These are phyloP conservation scores for Meteorus sp. DNA, from an alignment of 1,140 invertebrate genomes.

Conservation along the genomic window DNA sequence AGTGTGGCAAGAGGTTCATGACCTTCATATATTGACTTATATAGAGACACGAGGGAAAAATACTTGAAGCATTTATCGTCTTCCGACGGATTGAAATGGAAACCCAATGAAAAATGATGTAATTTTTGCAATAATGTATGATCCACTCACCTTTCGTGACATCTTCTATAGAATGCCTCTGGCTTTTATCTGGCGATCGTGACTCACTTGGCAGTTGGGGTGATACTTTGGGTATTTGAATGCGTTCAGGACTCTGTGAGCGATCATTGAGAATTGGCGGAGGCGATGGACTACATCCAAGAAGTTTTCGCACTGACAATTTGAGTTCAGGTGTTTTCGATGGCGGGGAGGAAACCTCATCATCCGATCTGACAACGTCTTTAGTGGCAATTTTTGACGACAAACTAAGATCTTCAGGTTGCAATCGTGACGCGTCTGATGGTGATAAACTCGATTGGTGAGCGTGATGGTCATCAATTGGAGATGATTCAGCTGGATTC, in stretches of 20 bases:
- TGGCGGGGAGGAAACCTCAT: conserved; percentile 27
- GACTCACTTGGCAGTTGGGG: conserved; percentile 25
- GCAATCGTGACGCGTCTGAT: conserved; percentile 45
- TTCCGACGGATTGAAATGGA: conserved; percentile 11
- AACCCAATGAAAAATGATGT: too few relatives aligned
- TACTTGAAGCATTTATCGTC: background rate
- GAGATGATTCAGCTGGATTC: background rate
- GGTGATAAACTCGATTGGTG: conserved; percentile 31
- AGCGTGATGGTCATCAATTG: conserved; percentile 19
- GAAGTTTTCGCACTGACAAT: conserved; percentile 47
- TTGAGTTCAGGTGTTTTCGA: conserved; percentile 48
- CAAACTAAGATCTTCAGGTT: conserved; percentile 48
- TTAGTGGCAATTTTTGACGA: conserved; percentile 38
- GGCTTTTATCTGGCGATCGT: conserved; percentile 26
- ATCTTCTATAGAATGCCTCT: conserved; percentile 4
- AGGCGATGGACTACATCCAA: conserved; percentile 48
- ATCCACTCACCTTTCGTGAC: conserved; percentile 18
- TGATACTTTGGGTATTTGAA: conserved; percentile 32
- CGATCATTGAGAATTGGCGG: conserved; percentile 37
- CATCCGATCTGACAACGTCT: conserved; percentile 18
- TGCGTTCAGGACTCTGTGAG: conserved; percentile 39
- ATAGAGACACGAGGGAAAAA: conserved; percentile 3
- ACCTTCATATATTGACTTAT: conserved; percentile 27
- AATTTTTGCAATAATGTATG: too few relatives aligned
- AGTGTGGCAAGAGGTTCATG: conserved; percentile 29